A percentile compares a stretch with the other conserved stretches of the same genome.
phyloP scores from a whole-genome alignment of 2,113 vertebrate genomes.

The Triplophysa siluroides region DNA sequence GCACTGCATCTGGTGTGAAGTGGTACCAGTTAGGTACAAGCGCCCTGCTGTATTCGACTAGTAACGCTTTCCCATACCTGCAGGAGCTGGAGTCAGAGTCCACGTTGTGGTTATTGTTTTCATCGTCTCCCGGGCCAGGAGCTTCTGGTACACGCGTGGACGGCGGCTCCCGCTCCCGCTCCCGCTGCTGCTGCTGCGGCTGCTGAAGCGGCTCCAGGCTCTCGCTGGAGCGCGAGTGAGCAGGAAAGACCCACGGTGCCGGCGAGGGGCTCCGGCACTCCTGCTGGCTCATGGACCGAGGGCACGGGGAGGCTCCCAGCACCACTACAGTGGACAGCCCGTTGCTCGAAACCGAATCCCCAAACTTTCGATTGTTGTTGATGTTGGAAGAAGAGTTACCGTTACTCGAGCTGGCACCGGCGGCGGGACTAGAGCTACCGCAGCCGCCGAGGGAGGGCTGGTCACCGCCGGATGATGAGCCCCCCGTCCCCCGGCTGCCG shows the following conservation, averaged over 20 bases:
- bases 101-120: slow-evolving; percentile 70
- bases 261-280: slow-evolving; percentile 84
- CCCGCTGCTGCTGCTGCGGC: not conserved
- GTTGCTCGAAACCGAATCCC: slow-evolving; percentile 60
- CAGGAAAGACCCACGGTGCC: slow-evolving; percentile 84
- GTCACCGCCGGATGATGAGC: slow-evolving; percentile 59
- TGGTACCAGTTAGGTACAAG: slow-evolving; percentile 14
- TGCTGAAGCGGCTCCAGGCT: slow-evolving; percentile 51
- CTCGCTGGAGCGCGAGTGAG: slow-evolving; percentile 78
- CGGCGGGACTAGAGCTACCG: slow-evolving; percentile 50
- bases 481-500: slow-evolving; percentile 63
- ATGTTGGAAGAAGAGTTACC: slow-evolving; percentile 72
- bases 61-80: slow-evolving; percentile 77
- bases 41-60: not conserved
- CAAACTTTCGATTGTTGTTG: slow-evolving; percentile 80
- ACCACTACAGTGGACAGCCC: slow-evolving; percentile 73
- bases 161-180: not conserved
- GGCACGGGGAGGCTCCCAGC: slow-evolving; percentile 63
- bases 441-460: slow-evolving; percentile 73
- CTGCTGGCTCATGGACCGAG: slow-evolving; percentile 85
- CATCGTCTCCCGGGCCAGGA: slow-evolving; percentile 79
- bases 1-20: slow-evolving; percentile 36
- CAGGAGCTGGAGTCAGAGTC: slow-evolving; percentile 92
- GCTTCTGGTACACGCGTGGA: slow-evolving; percentile 43
- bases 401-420: slow-evolving; percentile 62